Percentiles rank a stretch among this genome's conserved stretches.
Conservation (phyloP, 2,797 vertebrate genomes). For the Phoeniculus purpureus region DNA sequence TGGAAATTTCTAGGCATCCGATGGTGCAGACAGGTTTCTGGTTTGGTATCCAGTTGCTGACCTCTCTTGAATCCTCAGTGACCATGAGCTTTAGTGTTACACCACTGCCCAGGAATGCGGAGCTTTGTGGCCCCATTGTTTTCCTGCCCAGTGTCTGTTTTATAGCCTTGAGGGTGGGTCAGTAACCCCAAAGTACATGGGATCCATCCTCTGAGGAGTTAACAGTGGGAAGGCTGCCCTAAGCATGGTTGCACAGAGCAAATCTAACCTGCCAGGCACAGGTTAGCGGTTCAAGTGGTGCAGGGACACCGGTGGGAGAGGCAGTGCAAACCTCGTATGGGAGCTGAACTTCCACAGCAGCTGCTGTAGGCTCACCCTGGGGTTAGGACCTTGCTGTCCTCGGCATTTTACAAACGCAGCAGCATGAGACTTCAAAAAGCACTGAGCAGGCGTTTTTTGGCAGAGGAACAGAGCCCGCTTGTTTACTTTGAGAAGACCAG, state of each 20-base stretch:
- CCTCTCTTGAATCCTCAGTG: background rate
- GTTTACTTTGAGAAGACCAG: background rate
- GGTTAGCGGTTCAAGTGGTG: background rate
- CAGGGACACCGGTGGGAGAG: background rate
- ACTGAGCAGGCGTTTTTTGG: background rate
- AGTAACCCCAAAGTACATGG: background rate
- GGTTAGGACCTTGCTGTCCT: background rate
- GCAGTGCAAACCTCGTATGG: background rate
- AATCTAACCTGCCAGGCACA: rapidly evolving
- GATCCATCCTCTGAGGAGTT: background rate
- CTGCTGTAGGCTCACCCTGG: background rate
- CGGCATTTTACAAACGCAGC: background rate
- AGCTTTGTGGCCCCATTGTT: constrained; percentile 5
- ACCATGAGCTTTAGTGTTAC: background rate
- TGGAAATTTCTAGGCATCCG: background rate
- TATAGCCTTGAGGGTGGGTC: background rate
- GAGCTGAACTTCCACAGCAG: background rate
- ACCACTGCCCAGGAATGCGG: constrained; percentile 21
- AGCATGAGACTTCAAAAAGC: background rate
- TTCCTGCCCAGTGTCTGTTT: rapidly evolving
- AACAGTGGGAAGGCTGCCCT: background rate
- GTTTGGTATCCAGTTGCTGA: background rate
- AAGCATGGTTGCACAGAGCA: rapidly evolving
- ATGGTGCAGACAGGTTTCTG: background rate
- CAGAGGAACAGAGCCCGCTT: constrained; percentile 10